phyloP scores from a whole-genome alignment of 2,797 vertebrate species.

The Liasis olivaceus region DNA sequence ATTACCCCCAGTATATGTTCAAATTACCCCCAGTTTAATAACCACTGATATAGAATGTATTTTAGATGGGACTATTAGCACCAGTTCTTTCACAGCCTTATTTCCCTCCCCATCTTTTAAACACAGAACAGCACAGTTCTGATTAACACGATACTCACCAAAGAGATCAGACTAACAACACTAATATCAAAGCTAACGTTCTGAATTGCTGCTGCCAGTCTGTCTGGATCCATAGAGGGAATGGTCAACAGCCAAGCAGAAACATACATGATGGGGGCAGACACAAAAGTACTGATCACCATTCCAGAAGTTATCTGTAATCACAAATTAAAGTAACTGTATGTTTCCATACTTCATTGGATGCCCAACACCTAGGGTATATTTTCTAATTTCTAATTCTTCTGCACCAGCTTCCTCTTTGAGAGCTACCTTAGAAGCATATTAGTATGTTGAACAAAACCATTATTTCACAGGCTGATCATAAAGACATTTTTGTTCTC shows the following conservation, averaged over 20 bases:
- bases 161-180: slow-evolving; percentile 87
- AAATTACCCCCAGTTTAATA: background rate
- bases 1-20: background rate
- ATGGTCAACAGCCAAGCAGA: slow-evolving; percentile 95
- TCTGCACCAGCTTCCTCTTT: background rate
- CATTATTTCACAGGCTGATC: background rate
- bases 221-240: slow-evolving; percentile 87
- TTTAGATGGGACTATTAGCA: background rate
- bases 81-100: background rate
- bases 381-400: background rate
- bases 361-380: background rate
- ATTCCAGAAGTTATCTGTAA: slow-evolving; percentile 92
- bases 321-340: slow-evolving; percentile 31
- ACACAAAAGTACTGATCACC: slow-evolving; percentile 97
- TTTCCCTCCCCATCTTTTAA: background rate
- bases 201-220: slow-evolving; percentile 83
- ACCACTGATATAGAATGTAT: background rate
- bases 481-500: background rate
- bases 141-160: slow-evolving; percentile 81
- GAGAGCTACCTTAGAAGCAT: background rate
- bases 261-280: slow-evolving; percentile 97
- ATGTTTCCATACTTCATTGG: background rate
- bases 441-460: background rate
- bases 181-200: slow-evolving; percentile 93
- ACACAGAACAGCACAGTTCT: fast-evolving